Evolutionary conservation across 2,797 vertebrate genomes (phyloP), one percentile per base, ranked within the genome.

Genomic region (Tenualosa ilisha): DNA sequence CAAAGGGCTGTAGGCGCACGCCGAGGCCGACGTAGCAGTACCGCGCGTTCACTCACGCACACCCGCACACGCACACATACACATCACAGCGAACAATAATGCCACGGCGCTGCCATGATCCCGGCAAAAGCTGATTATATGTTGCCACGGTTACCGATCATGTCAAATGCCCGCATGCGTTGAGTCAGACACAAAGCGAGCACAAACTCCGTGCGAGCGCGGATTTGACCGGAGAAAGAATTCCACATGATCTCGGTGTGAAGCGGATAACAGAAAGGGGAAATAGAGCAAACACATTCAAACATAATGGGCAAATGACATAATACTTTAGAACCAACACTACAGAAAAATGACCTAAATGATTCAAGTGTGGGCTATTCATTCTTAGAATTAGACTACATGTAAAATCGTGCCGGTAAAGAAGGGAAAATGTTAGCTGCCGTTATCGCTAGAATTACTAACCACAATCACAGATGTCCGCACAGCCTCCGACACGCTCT

Each of bases 401-500:
- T n/a, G n/a, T n/a, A n/a, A n/a, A n/a, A n/a, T 1, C 24, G 2
- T 31, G 7, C 9, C 31, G 31, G 61, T 6, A 65, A 68, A 68
- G 20, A 61, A 6, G 59, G 13, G 31, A 26, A 51, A 46, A 68
- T 5, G 43, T n/a, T 46, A 17, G 68, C 68, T 79, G 17, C 20
- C 72, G 37, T 79, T 79, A 22, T 49, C 15, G 22, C 9, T 37
- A 11, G 54, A 40, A 20, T n/a, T 50, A 88, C 97, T 97, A 90
- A 99, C 98, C 97, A 96, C 95, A 8, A 94, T 94, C 90, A 95
- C 94, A 68, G 97, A 96, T 90, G 94, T 94, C 87, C 96, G 95
- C 91, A 99, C 97, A 49, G 97, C 97, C 95, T 99, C 98, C 37
- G 96, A 98, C 81, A 98, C 98, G 92, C 97, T 99, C 93, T 98